Base-by-base conservation (phyloP, 2,113 vertebrate species). In the Hippocampus guttulatus region DNA sequence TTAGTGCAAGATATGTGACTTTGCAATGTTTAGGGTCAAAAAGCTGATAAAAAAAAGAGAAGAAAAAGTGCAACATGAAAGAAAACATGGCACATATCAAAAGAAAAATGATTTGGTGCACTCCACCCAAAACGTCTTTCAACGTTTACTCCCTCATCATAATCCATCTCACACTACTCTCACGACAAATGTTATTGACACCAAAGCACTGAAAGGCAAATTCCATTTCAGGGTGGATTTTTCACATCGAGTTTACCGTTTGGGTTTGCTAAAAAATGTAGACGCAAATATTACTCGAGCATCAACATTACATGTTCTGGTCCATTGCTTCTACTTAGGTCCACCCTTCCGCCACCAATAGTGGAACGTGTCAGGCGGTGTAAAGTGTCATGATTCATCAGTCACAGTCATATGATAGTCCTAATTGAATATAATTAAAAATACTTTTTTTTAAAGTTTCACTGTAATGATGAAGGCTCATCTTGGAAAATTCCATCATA, bases 1-100 rank as follows among this genome's bases (percentile, higher is more conserved):
- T 52, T 10, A 60, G 33, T 55, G 75, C n/a, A 67, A 71, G 49
- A 83, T 71, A 76, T 64, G 57, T 33, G 67, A 60, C 68, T 64
- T 30, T 25, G 63, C 52, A 18, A 27, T 30, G 15, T 5, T 27
- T 11, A 12, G 8, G 12, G 0, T 38, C 55, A 27, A 58, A 25
- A 11, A 10, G 21, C 21, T 5, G 6, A 20, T 54, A 20, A 30
- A 33, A 33, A 47, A 14, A 47, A 16, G 16, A 45, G 14, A 45
- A 45, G 16, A 21, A 45, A 52, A 40, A 52, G 5, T 12, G 18
- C 3, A 7, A 21, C 23, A 65, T 27, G 51, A 54, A 7, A 10
- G 21, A 55, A 55, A 55, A n/a, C 9, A 3, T 55, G n/a, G 27
- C 25, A 45, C 52, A 67, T 49, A 25, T 20, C n/a, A 6, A 8